phyloP scores from a whole-genome alignment of 2,797 vertebrate genomes.

The Peromyscus eremicus region DNA sequence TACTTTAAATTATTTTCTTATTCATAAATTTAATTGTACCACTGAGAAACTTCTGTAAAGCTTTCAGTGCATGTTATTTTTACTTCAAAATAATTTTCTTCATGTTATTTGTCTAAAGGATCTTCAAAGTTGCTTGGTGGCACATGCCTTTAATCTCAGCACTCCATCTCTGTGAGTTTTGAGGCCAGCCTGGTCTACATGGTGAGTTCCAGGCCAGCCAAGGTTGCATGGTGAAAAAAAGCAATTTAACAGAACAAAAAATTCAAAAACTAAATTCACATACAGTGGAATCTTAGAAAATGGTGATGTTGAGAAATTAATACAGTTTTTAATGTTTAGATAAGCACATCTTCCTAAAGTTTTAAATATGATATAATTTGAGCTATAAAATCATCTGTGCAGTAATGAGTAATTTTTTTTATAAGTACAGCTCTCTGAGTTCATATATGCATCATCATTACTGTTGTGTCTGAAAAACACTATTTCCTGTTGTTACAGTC shows the following conservation, averaged over 20 bases:
- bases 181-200: background rate
- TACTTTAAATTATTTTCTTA: slow-evolving; percentile 33
- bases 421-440: background rate
- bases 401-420: slow-evolving; percentile 34
- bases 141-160: background rate
- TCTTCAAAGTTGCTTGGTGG: slow-evolving; percentile 22
- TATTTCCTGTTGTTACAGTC: background rate
- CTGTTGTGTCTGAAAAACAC: background rate
- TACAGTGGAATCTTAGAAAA: background rate
- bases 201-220: background rate
- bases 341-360: background rate
- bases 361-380: slow-evolving; percentile 47
- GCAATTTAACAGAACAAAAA: background rate
- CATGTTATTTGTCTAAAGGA: background rate
- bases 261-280: slow-evolving; percentile 16
- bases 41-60: slow-evolving; percentile 30
- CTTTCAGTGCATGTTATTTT: slow-evolving; percentile 12
- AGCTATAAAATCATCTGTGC: slow-evolving; percentile 37
- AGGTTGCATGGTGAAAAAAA: background rate
- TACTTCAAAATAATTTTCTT: slow-evolving; percentile 53
- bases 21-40: background rate
- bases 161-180: background rate
- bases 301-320: slow-evolving; percentile 37
- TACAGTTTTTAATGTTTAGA: slow-evolving; percentile 55
- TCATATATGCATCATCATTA: background rate